These are phyloP conservation scores for Hetaerina americana DNA, from an alignment of 1,140 invertebrate genomes.

Conservation along the genomic window DNA sequence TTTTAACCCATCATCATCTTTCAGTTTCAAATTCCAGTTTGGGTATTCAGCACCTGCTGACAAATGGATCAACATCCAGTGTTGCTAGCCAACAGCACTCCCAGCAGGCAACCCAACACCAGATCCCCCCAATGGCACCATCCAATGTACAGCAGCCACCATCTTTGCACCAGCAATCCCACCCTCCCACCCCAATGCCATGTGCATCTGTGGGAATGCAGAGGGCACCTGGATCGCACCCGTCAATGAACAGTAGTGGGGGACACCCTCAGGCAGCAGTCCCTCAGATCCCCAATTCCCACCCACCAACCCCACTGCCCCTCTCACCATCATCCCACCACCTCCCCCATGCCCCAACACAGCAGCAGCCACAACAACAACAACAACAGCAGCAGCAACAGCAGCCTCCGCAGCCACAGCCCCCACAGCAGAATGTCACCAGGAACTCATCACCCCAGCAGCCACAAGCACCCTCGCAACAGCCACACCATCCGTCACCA, in stretches of 20 bases:
- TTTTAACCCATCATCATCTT: too few species aligned
- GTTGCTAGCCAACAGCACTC: constrained; percentile 24
- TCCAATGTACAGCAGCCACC: background rate
- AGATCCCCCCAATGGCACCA: background rate
- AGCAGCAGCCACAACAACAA: constrained; percentile 11
- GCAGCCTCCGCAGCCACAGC: constrained; percentile 2
- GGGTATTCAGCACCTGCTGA: constrained; percentile 39
- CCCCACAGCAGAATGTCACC: constrained; percentile 27
- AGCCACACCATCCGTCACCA: constrained; percentile 10
- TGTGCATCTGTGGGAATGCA: background rate
- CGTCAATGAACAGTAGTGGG: background rate
- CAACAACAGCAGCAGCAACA: constrained; percentile 28
- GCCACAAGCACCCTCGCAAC: constrained; percentile 24
- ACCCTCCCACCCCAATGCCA: background rate
- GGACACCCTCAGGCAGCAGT: background rate
- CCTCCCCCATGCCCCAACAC: constrained; percentile 36
- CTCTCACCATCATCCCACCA: background rate
- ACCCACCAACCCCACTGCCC: background rate
- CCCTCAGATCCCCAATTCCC: background rate
- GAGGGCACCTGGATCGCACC: too few species aligned
- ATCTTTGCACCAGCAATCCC: background rate
- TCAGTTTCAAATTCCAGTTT: background rate
- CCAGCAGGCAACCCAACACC: constrained; percentile 20
- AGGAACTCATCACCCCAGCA: constrained; percentile 29
- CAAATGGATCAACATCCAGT: constrained; percentile 47